Evolutionary conservation across 2,888 invertebrate species (phyloP).

Genomic region (Thecocarcelia acutangulata): DNA sequence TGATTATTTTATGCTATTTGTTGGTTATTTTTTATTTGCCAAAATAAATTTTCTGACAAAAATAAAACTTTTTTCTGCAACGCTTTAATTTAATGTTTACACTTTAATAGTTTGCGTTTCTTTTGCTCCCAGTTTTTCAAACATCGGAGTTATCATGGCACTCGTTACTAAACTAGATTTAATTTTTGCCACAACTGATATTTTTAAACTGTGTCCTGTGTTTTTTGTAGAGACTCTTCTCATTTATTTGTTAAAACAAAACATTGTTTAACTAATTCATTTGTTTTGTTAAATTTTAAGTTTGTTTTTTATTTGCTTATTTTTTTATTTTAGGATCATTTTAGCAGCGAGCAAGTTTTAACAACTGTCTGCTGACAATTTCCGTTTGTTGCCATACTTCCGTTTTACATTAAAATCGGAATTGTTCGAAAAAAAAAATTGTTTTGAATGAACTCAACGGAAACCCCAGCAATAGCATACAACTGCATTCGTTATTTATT

Average conservation of each 20-base stretch:
- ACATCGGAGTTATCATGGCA: too few relatives aligned
- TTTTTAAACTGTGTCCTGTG: slow-evolving; percentile 30
- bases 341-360: slow-evolving; percentile 15
- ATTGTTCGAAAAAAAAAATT: slow-evolving; percentile 56
- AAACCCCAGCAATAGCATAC: slow-evolving; percentile 41
- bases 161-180: too few relatives aligned
- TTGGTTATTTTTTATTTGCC: too few relatives aligned
- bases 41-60: too few relatives aligned
- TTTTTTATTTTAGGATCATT: slow-evolving; percentile 3
- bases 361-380: slow-evolving; percentile 63
- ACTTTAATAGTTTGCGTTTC: too few relatives aligned
- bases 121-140: too few relatives aligned
- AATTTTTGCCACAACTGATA: neutral
- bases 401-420: slow-evolving; percentile 62
- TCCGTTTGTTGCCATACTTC: slow-evolving; percentile 63
- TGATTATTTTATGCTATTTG: too few relatives aligned
- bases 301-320: neutral
- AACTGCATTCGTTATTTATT: slow-evolving; percentile 10
- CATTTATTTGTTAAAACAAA: slow-evolving; percentile 42
- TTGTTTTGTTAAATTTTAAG: slow-evolving; percentile 39
- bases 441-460: slow-evolving; percentile 45
- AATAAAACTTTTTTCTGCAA: too few relatives aligned
- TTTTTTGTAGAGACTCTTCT: slow-evolving; percentile 16
- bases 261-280: slow-evolving; percentile 53
- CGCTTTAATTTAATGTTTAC: too few relatives aligned